Percentiles rank a stretch among this genome's conserved stretches.
These are phyloP conservation scores for Cactoblastis cactorum DNA, from an alignment of 2,888 invertebrate genomes.

Conservation along the genomic window DNA sequence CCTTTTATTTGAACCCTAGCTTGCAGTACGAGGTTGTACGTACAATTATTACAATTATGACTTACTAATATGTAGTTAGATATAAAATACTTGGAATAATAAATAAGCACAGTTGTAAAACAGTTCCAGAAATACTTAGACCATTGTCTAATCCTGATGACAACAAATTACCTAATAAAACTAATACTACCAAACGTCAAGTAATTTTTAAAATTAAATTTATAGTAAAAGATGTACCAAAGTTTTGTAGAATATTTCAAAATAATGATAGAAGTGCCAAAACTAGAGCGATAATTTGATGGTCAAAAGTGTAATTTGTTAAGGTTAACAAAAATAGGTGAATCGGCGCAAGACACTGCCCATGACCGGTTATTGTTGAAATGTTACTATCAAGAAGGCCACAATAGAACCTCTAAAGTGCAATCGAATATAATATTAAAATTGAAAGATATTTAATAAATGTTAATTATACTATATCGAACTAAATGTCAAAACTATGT, in stretches of 20 bases:
- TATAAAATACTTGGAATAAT: too few species aligned
- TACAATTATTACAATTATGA: background rate
- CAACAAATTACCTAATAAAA: background rate
- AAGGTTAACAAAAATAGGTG: constrained; percentile 35
- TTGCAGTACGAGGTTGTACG: constrained; percentile 14
- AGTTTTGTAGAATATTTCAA: too few species aligned
- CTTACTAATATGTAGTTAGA: background rate
- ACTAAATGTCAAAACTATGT: constrained; percentile 31
- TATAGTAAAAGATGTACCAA: too few species aligned
- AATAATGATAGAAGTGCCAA: constrained; percentile 16
- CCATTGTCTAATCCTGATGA: constrained; percentile 22
- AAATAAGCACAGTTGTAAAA: constrained; percentile 14
- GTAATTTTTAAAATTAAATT: too few species aligned
- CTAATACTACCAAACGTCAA: too few species aligned
- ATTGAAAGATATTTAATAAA: background rate
- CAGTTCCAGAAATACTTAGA: constrained; percentile 20
- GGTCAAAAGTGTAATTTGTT: constrained; percentile 27
- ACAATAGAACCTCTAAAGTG: constrained; percentile 28
- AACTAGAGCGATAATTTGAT: constrained; percentile 23
- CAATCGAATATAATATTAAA: constrained; percentile 7
- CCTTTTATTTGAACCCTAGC: constrained; percentile 41
- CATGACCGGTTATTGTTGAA: constrained; percentile 37
- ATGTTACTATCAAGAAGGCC: constrained; percentile 36
- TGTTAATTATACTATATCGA: background rate
- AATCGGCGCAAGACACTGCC: constrained; percentile 34